Conservation (phyloP, 2,888 invertebrate species). For the Chalcosyrphus nemorum region DNA sequence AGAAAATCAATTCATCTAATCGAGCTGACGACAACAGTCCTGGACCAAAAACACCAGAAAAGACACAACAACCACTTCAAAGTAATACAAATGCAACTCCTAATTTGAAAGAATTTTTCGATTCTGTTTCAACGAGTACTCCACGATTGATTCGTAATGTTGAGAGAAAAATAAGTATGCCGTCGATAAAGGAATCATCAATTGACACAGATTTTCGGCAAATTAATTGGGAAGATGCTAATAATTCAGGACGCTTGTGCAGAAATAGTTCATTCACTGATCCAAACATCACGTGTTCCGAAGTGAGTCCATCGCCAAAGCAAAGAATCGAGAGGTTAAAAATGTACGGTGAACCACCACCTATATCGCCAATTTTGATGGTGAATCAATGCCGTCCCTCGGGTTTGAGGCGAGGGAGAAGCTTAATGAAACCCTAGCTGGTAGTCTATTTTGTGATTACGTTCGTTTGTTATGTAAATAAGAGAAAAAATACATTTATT, state of each 20-base stretch:
- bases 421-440: constrained; percentile 44
- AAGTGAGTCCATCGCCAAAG: constrained; percentile 73
- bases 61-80: not conserved
- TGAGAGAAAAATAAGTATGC: not conserved
- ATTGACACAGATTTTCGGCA: constrained; percentile 73
- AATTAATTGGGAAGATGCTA: constrained; percentile 73
- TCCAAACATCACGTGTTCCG: constrained; percentile 50
- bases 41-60: constrained; percentile 42
- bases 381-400: constrained; percentile 58
- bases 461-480: constrained; percentile 40
- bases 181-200: not conserved
- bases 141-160: constrained; percentile 63
- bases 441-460: not conserved
- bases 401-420: constrained; percentile 54
- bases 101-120: constrained; percentile 73
- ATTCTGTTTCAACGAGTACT: constrained; percentile 73
- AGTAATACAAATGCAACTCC: constrained; percentile 56
- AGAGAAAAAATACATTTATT: constrained; percentile 14
- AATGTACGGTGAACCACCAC: constrained; percentile 75
- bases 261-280: constrained; percentile 28
- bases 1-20: constrained; percentile 44
- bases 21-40: not conserved
- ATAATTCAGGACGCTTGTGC: constrained; percentile 34
- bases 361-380: constrained; percentile 74
- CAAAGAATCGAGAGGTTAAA: constrained; percentile 74